Evolutionary conservation across 2,888 invertebrate species (phyloP).

Genomic region (Clitarchus hookeri): DNA sequence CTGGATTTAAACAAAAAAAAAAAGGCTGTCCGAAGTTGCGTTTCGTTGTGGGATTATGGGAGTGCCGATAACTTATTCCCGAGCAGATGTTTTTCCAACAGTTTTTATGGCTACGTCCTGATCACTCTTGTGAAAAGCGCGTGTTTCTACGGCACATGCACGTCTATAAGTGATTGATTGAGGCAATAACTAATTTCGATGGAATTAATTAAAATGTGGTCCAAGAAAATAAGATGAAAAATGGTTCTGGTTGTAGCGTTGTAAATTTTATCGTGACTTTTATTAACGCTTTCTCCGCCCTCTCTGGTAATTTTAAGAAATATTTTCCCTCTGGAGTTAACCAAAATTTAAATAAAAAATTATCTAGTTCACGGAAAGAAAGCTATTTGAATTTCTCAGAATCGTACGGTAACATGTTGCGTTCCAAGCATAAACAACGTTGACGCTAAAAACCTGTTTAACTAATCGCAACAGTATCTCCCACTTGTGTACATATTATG

Average conservation of each 20-base stretch:
- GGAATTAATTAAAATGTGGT: not conserved
- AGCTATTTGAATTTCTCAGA: not conserved
- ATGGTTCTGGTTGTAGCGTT: not conserved
- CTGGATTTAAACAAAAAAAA: too few species aligned
- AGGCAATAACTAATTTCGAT: too few species aligned
- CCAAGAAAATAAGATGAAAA: not conserved
- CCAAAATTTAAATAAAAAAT: not conserved
- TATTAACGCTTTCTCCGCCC: not conserved
- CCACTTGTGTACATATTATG: not conserved
- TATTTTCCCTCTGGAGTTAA: not conserved
- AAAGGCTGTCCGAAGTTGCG: too few species aligned
- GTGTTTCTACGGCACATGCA: too few species aligned
- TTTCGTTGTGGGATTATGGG: too few species aligned
- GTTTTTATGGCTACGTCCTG: not conserved
- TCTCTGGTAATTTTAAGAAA: not conserved
- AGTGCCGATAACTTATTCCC: too few species aligned
- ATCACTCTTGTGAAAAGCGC: not conserved
- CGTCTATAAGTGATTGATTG: too few species aligned
- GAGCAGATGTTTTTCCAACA: too few species aligned
- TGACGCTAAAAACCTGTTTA: constrained; percentile 7
- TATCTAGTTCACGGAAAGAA: not conserved
- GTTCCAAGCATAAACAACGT: not conserved
- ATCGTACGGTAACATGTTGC: not conserved
- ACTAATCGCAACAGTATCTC: not conserved
- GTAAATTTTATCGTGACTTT: not conserved